Percentiles rank a stretch among this genome's conserved stretches.
Conservation (phyloP, 2,113 vertebrate species). For the Nesoenas mayeri region DNA sequence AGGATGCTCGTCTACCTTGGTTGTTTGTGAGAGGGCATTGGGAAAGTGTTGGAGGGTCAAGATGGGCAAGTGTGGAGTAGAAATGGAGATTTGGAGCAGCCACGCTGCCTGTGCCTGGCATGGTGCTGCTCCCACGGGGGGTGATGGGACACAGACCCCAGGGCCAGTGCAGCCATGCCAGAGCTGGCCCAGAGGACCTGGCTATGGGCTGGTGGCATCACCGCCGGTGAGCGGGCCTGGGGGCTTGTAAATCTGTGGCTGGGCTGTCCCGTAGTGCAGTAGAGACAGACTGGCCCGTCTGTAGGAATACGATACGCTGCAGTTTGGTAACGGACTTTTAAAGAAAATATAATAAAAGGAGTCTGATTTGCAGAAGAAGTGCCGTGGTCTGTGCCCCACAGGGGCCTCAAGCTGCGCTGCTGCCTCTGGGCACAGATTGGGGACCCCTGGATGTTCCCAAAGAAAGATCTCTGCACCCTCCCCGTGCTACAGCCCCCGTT, state of each 20-base stretch:
- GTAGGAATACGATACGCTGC: not conserved
- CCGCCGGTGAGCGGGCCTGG: fast-evolving
- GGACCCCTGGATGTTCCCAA: fast-evolving
- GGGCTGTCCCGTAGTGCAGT: not conserved
- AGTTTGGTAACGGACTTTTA: not conserved
- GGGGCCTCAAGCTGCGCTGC: fast-evolving
- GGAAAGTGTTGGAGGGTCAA: not conserved
- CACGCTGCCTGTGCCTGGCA: not conserved
- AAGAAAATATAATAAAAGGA: slow-evolving; percentile 18
- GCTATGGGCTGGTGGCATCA: not conserved
- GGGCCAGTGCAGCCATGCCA: too few species aligned
- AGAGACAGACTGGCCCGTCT: not conserved
- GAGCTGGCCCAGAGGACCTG: too few species aligned
- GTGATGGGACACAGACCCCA: not conserved
- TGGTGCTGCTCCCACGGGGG: fast-evolving
- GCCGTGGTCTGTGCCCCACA: not conserved
- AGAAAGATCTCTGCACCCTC: not conserved
- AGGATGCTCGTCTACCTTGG: not conserved
- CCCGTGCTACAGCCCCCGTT: too few species aligned
- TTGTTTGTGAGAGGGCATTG: not conserved
- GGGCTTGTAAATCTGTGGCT: not conserved
- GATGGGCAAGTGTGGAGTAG: not conserved
- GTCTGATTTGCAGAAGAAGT: slow-evolving; percentile 29
- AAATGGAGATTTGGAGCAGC: not conserved
- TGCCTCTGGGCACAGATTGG: fast-evolving